phyloP scores from a whole-genome alignment of 2,888 invertebrate species.

The Micoletzkya japonica region DNA sequence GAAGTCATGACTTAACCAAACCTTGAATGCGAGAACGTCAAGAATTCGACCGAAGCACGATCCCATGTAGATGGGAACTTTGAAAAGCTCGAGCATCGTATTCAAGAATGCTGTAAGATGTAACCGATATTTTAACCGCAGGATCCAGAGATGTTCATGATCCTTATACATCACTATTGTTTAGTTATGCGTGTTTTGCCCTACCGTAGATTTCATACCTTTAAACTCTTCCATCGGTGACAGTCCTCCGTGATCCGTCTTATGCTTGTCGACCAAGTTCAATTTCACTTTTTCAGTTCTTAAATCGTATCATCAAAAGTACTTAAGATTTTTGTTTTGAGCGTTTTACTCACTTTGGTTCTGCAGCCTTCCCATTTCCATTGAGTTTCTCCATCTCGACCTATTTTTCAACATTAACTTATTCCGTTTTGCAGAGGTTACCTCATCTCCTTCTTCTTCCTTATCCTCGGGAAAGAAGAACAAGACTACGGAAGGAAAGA shows the following conservation, averaged over 20 bases:
- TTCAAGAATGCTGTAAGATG: slow-evolving; percentile 35
- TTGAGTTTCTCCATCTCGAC: slow-evolving; percentile 30
- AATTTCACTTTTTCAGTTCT: slow-evolving; percentile 30
- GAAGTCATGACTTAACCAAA: slow-evolving; percentile 6
- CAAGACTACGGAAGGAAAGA: slow-evolving; percentile 61
- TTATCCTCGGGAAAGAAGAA: slow-evolving; percentile 62
- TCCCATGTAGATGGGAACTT: slow-evolving; percentile 56
- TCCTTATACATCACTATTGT: background rate
- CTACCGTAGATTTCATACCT: slow-evolving; percentile 32
- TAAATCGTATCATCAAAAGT: background rate
- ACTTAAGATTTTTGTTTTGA: background rate
- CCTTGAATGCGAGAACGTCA: slow-evolving; percentile 63
- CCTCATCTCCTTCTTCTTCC: slow-evolving; percentile 3
- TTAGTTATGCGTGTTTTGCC: background rate
- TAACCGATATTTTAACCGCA: no score
- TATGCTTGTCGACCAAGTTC: slow-evolving; percentile 57
- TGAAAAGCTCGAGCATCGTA: slow-evolving; percentile 49
- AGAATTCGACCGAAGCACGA: slow-evolving; percentile 60
- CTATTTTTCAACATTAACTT: background rate
- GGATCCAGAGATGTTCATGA: background rate
- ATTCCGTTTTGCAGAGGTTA: background rate
- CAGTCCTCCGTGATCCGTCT: slow-evolving; percentile 46
- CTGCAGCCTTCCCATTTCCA: background rate
- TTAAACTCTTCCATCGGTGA: slow-evolving; percentile 20
- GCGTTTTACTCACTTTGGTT: background rate